A percentile compares a stretch with the other conserved stretches of the same genome.
Conservation (phyloP, 2,888 invertebrate genomes). For the Dusona sp. region DNA sequence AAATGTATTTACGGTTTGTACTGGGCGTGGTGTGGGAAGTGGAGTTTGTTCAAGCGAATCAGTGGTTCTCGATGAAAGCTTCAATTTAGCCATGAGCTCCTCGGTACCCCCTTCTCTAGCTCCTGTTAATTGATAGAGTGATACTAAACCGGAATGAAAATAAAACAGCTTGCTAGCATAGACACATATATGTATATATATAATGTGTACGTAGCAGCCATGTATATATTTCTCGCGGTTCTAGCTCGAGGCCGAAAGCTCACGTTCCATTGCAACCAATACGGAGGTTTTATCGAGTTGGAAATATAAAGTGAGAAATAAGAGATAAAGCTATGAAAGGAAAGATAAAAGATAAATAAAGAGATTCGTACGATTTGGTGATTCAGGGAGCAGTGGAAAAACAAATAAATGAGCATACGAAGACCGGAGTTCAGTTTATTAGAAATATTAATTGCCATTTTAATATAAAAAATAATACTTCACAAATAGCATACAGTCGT, state of each 20-base stretch:
- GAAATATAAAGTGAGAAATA: conserved; percentile 24
- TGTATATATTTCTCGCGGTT: conserved; percentile 8
- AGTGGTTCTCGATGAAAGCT: conserved; percentile 34
- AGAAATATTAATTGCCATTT: conserved; percentile 15
- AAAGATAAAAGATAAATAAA: conserved; percentile 2
- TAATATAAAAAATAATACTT: not conserved
- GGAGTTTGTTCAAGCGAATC: conserved; percentile 19
- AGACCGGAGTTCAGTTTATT: not conserved
- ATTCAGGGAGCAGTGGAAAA: not conserved
- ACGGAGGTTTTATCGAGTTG: conserved; percentile 18
- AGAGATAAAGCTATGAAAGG: not conserved
- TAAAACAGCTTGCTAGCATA: conserved; percentile 27
- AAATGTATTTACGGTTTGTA: conserved; percentile 1
- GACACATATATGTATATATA: not conserved
- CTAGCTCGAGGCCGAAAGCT: conserved; percentile 28
- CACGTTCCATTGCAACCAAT: conserved; percentile 31
- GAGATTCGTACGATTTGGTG: not conserved
- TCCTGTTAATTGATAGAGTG: conserved; percentile 60
- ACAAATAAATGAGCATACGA: not conserved
- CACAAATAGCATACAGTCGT: not conserved
- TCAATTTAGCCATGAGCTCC: conserved; percentile 29
- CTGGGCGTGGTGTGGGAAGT: not conserved
- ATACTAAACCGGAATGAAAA: conserved; percentile 36
- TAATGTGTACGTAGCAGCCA: not conserved
- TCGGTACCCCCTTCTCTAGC: conserved; percentile 41